Evolutionary conservation across 2,888 invertebrate species (phyloP).

Genomic region (Acanthopleura granulata): DNA sequence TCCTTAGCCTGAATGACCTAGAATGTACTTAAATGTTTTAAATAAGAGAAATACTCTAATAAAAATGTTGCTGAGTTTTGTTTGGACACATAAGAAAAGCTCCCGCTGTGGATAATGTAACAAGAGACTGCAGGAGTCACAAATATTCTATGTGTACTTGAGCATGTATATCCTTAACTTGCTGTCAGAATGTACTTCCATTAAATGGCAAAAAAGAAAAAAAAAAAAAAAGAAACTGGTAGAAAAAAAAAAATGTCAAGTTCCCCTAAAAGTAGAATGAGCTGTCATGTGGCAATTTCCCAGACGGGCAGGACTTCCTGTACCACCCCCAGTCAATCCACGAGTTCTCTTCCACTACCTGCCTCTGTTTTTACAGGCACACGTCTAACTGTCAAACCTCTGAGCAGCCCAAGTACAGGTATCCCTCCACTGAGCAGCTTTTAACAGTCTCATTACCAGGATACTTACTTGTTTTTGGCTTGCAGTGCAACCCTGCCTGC

Average conservation of each 20-base stretch:
- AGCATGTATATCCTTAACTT: too few species aligned
- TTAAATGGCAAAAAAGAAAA: neutral
- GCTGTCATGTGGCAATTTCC: conserved; percentile 16
- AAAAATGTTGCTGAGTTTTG: too few species aligned
- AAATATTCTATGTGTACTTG: too few species aligned
- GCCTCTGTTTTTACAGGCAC: neutral
- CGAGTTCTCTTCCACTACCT: neutral
- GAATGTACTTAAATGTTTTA: too few species aligned
- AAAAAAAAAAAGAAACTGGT: neutral
- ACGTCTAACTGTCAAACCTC: neutral
- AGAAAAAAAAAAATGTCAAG: neutral
- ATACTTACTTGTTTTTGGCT: too few species aligned
- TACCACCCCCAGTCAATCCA: neutral
- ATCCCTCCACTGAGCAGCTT: neutral
- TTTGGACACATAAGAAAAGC: neutral
- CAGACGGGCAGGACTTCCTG: conserved; percentile 11
- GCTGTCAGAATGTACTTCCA: neutral
- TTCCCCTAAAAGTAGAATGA: neutral
- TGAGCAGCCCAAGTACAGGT: neutral
- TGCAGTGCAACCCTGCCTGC: too few species aligned
- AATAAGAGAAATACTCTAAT: too few species aligned
- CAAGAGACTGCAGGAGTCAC: neutral
- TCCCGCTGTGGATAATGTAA: neutral
- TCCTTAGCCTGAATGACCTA: too few species aligned
- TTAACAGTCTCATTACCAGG: too few species aligned